phyloP scores from a whole-genome alignment of 2,113 vertebrate species.

The Takifugu flavidus region DNA sequence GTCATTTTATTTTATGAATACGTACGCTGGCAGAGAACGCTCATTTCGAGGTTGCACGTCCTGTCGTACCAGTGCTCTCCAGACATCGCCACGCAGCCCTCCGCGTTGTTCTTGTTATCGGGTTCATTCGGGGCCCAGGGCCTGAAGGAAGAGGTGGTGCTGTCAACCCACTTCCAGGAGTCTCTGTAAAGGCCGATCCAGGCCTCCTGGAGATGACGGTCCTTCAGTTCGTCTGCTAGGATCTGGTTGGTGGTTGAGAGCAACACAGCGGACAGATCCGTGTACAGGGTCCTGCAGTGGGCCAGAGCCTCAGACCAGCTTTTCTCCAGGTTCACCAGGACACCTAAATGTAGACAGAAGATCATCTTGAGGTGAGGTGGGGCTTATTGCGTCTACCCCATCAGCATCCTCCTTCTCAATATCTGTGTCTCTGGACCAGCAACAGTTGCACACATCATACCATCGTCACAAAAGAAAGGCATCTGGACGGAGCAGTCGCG shows the following conservation, averaged over 20 bases:
- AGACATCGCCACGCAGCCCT: background rate
- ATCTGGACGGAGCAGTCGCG: background rate
- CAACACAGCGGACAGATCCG: constrained; percentile 19
- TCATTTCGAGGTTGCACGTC: background rate
- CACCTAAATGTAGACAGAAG: background rate
- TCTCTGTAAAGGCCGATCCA: constrained; percentile 28
- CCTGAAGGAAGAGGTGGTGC: background rate
- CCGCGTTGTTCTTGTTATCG: background rate
- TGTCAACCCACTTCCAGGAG: constrained; percentile 19
- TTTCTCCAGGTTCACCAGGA: background rate
- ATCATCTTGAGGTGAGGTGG: background rate
- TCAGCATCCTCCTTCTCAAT: background rate
- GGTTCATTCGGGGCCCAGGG: background rate
- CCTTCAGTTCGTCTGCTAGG: background rate
- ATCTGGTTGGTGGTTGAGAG: background rate
- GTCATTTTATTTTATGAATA: too few relatives aligned
- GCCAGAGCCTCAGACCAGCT: constrained; percentile 6
- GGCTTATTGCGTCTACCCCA: too few relatives aligned
- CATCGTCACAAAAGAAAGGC: constrained; percentile 1
- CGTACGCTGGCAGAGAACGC: constrained; percentile 13
- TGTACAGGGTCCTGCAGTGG: constrained; percentile 15
- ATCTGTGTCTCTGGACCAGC: background rate
- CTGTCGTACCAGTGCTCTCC: background rate
- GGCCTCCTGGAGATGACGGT: fast-evolving
- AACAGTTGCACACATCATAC: background rate